Base-by-base conservation (phyloP, 2,888 invertebrate genomes). In the Sminthurinus aureus region DNA sequence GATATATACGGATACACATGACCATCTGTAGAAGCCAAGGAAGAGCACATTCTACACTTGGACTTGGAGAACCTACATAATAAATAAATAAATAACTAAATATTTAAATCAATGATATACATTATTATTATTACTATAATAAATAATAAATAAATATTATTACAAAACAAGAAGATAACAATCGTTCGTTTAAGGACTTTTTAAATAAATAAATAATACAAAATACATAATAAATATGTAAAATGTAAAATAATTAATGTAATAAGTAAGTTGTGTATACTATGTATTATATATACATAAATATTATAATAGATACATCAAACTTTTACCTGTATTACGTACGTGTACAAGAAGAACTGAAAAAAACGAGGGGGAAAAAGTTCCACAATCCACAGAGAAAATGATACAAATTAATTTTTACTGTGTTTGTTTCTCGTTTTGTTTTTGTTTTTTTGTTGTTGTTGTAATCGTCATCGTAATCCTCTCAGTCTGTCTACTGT, bases 171-270 rank as follows among this genome's bases (percentile, higher is more conserved):
- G 9, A 75, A 75, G 12, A 74, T 51, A 51, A 75, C 75, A 75
- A 75, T 75, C 75, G 75, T 51, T 75, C 51, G 75, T 75, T 26
- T 74, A 24, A 74, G 26, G 58, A 76, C 38, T 76, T 52, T 76
- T 76, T 76, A 58, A 76, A 76, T 58, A 38, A 38, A 38, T 38
- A 38, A 38, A 38, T 38, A 38, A 38, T n/a, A n/a, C n/a, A n/a
- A n/a, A n/a, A 9, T 75, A 75, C 38, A 26, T 73, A 38, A 38
- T 38, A 38, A 38, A 38, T 38, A 38, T 38, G 38, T 38, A 38
- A 38, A 38, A 38, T 38, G 38, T 38, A 38, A 38, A 38, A 4
- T 38, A 38, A 38, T 38, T 1, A 38, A 38, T 38, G 6, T 38
- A 38, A 38, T 38, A 38, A 38, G 6, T 38, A 38, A 38, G 38